Conservation (phyloP, 2,888 invertebrate genomes). For the Ganaspis brasiliensis region DNA sequence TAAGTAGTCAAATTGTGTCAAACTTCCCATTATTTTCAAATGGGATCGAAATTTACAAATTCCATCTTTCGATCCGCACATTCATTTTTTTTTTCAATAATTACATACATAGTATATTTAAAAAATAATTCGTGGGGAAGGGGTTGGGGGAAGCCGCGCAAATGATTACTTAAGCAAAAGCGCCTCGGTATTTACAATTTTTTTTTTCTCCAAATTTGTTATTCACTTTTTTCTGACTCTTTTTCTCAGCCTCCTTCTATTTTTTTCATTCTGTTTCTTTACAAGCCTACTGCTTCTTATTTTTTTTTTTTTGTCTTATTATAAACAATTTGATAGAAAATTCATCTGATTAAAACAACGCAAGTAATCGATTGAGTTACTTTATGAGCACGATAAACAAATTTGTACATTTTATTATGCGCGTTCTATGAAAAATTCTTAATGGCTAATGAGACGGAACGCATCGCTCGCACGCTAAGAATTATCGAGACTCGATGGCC, state of each 20-base stretch:
- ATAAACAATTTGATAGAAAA: constrained; percentile 79
- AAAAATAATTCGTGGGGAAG: too few species aligned
- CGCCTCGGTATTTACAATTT: constrained; percentile 39
- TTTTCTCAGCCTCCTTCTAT: constrained; percentile 51
- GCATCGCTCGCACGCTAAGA: constrained; percentile 50
- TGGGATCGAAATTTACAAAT: too few species aligned
- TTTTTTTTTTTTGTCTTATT: constrained; percentile 65
- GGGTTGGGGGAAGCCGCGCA: neutral
- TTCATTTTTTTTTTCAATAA: too few species aligned
- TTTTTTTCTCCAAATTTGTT: constrained; percentile 11
- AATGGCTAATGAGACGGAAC: constrained; percentile 66
- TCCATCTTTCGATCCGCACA: neutral
- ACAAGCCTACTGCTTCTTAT: constrained; percentile 66
- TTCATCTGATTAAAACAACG: constrained; percentile 78
- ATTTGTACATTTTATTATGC: constrained; percentile 80
- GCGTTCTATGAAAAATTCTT: constrained; percentile 73
- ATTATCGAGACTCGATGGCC: constrained; percentile 49
- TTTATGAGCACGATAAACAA: constrained; percentile 77
- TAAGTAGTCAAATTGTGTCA: neutral
- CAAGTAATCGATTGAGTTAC: constrained; percentile 74
- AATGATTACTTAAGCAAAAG: constrained; percentile 29
- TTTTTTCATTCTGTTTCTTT: constrained; percentile 24
- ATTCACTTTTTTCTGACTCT: neutral
- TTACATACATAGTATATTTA: too few species aligned
- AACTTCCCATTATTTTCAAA: too few species aligned